These are phyloP conservation scores for Telmatochromis bifrenatus DNA, from an alignment of 2,113 vertebrate genomes.

Conservation along the genomic window DNA sequence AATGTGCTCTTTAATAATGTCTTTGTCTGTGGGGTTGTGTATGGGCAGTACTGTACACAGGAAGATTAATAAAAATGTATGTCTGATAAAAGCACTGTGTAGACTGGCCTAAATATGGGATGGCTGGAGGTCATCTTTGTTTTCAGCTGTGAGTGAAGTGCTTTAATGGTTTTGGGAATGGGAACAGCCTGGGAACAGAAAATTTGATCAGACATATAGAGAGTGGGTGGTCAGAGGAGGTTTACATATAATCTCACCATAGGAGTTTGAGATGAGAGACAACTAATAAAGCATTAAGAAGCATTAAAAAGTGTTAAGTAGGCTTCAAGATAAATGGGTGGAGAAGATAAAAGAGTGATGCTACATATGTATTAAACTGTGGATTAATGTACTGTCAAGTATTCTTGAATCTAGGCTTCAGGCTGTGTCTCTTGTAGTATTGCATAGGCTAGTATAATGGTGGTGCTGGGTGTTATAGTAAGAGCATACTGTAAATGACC, in stretches of 20 bases:
- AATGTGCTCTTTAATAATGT: background rate
- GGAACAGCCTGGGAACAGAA: conserved; percentile 24
- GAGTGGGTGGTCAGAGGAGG: background rate
- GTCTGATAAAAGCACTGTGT: background rate
- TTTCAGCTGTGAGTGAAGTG: conserved; percentile 27
- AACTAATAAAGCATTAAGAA: background rate
- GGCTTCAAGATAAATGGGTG: background rate
- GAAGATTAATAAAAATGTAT: background rate
- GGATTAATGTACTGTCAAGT: background rate
- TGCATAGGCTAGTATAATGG: background rate
- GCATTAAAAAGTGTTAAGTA: background rate
- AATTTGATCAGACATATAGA: conserved; percentile 14
- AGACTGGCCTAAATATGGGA: conserved; percentile 11
- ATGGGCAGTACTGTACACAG: background rate
- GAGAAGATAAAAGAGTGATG: background rate
- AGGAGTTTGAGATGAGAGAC: background rate
- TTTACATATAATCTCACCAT: background rate
- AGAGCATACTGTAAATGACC: background rate
- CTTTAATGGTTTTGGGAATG: conserved; percentile 42
- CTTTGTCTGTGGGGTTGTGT: background rate
- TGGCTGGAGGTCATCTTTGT: conserved; percentile 31
- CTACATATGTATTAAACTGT: background rate
- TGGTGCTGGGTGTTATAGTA: background rate
- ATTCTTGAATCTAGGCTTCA: background rate
- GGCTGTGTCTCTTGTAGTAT: background rate